phyloP scores from a whole-genome alignment of 2,888 invertebrate genomes.

The Pterobdella sp. region DNA sequence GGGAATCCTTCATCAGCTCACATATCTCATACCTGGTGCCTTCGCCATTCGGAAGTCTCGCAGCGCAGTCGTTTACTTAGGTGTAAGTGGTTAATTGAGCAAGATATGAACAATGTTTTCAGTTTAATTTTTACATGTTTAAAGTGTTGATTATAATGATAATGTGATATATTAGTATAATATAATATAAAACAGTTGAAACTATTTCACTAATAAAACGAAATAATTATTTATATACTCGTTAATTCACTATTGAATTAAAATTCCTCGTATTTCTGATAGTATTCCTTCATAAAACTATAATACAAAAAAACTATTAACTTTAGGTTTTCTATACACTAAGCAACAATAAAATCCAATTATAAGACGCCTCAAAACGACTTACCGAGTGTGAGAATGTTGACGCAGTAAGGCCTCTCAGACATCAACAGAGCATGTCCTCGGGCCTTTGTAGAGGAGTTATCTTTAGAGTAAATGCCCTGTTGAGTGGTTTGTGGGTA shows the following conservation, averaged over 20 bases:
- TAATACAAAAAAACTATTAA: neutral
- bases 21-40: conserved; percentile 84
- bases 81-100: no score
- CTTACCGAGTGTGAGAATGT: conserved; percentile 69
- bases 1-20: conserved; percentile 71
- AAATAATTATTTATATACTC: no score
- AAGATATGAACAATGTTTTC: no score
- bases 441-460: conserved; percentile 59
- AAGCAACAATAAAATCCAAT: neutral
- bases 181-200: no score
- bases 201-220: no score
- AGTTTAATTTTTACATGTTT: no score
- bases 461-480: conserved; percentile 58
- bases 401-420: conserved; percentile 79
- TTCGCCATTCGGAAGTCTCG: conserved; percentile 85
- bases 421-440: conserved; percentile 75
- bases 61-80: conserved; percentile 87
- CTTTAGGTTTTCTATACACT: neutral
- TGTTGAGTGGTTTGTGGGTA: neutral
- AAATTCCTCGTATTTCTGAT: neutral
- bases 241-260: no score
- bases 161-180: no score
- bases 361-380: neutral
- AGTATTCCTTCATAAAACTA: neutral
- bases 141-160: no score